Conservation (phyloP, 2,113 vertebrate species). For the Strix aluco region DNA sequence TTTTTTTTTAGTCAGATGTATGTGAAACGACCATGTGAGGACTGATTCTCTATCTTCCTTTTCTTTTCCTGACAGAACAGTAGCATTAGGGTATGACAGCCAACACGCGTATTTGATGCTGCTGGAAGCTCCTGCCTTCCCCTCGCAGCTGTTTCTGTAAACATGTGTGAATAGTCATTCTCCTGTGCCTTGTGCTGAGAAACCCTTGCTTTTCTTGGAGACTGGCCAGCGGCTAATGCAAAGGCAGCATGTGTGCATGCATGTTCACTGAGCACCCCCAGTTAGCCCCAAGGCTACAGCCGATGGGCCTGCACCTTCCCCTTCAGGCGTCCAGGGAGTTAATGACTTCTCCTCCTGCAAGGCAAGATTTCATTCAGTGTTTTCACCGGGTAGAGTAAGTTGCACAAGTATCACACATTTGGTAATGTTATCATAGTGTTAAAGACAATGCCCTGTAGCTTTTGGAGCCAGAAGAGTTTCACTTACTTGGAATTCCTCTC, state of each 20-base stretch:
- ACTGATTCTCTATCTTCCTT: neutral
- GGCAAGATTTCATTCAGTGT: neutral
- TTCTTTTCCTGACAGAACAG: neutral
- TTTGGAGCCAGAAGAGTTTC: neutral
- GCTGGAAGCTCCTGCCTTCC: neutral
- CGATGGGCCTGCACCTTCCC: rapidly evolving
- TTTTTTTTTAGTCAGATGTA: neutral
- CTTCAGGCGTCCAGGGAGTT: rapidly evolving
- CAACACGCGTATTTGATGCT: neutral
- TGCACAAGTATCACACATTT: neutral
- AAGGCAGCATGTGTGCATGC: neutral
- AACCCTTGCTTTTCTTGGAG: constrained; percentile 38
- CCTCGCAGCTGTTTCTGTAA: neutral
- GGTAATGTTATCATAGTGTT: neutral
- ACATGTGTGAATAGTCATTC: neutral
- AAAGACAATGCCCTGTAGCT: neutral
- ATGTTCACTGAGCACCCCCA: neutral
- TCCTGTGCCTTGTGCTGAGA: constrained; percentile 24
- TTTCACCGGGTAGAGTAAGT: neutral
- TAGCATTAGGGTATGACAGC: neutral
- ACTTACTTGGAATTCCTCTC: neutral
- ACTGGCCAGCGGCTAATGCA: constrained; percentile 16
- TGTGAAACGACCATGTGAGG: neutral
- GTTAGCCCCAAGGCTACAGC: neutral
- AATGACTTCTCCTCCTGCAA: neutral